These are phyloP conservation scores for Botia almorhae DNA, from an alignment of 2,797 vertebrate species.

Conservation along the genomic window DNA sequence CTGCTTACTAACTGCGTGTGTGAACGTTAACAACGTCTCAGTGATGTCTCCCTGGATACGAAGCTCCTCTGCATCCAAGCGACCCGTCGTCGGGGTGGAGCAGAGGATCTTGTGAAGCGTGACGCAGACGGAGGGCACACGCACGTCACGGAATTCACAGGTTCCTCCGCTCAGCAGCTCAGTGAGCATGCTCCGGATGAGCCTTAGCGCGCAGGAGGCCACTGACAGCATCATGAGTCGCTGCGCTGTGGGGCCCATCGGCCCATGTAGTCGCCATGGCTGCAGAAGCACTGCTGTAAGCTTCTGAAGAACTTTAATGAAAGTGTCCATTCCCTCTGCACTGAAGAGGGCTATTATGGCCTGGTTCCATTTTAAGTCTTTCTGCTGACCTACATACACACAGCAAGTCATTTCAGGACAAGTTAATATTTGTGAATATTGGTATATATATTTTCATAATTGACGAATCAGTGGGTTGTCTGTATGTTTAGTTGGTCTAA, in stretches of 20 bases:
- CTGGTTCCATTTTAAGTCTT: constrained; percentile 97
- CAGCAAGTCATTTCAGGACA: neutral
- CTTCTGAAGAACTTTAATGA: constrained; percentile 94
- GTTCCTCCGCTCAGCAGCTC: constrained; percentile 92
- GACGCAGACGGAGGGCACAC: constrained; percentile 90
- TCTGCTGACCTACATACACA: constrained; percentile 89
- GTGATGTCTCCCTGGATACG: constrained; percentile 93
- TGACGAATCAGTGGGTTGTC: neutral
- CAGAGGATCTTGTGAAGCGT: constrained; percentile 96
- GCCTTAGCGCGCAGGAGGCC: constrained; percentile 87
- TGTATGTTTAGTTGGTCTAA: neutral
- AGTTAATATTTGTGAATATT: neutral
- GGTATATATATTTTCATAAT: neutral
- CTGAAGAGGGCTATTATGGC: constrained; percentile 97
- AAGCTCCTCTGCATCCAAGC: constrained; percentile 93
- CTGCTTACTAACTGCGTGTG: constrained; percentile 92
- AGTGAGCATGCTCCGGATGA: constrained; percentile 93
- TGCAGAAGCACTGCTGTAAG: constrained; percentile 90
- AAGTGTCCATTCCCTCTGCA: constrained; percentile 95
- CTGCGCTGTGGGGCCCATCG: constrained; percentile 93
- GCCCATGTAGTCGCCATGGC: constrained; percentile 96
- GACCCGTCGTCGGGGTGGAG: constrained; percentile 93
- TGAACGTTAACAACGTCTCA: constrained; percentile 94
- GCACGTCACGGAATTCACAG: constrained; percentile 96
- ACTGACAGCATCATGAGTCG: constrained; percentile 91